Conservation (phyloP, 1,140 invertebrate species). For the Cotesia typhae region DNA sequence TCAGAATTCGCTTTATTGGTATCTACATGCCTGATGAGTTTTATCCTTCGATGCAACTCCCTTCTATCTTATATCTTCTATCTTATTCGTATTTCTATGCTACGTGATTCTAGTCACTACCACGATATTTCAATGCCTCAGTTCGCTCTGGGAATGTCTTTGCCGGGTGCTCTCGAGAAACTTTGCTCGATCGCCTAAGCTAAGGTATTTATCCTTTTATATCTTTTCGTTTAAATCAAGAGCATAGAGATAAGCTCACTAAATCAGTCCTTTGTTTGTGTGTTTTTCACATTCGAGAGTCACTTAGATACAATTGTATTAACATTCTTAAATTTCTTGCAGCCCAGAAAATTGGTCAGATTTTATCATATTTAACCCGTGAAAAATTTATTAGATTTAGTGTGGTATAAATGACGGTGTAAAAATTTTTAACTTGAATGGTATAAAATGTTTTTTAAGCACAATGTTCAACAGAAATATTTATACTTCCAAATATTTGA, state of each 20-base stretch:
- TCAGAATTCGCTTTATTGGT: slow-evolving; percentile 56
- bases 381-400: no score
- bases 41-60: slow-evolving; percentile 38
- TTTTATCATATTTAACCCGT: no score
- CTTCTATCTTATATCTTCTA: neutral
- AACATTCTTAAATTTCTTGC: no score
- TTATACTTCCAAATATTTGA: no score
- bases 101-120: neutral
- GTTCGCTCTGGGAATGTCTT: slow-evolving; percentile 33
- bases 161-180: neutral
- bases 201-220: slow-evolving; percentile 21
- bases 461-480: no score
- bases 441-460: no score
- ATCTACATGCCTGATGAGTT: slow-evolving; percentile 56
- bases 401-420: no score
- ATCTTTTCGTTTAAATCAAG: slow-evolving; percentile 15
- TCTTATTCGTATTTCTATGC: slow-evolving; percentile 13
- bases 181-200: slow-evolving; percentile 3
- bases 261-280: neutral
- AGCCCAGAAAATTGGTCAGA: no score
- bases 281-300: neutral
- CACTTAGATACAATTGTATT: no score
- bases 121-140: slow-evolving; percentile 24
- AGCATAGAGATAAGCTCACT: no score
- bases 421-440: no score